Conservation (phyloP, 1,140 invertebrate genomes). For the Sitodiplosis mosellana region DNA sequence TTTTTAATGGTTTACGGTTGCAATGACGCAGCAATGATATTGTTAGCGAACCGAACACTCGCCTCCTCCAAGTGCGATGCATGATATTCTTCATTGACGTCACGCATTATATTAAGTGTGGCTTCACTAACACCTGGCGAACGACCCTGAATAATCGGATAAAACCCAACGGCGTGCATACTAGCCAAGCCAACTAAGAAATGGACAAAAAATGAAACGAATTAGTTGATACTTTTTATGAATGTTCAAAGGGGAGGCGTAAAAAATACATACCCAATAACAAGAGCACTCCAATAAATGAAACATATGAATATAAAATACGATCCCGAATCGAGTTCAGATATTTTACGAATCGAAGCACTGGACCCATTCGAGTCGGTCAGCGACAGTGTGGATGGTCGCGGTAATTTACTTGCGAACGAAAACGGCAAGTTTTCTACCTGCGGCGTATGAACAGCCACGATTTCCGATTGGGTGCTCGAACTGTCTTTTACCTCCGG, state of each 20-base stretch:
- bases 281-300: conserved; percentile 85
- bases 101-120: conserved; percentile 75
- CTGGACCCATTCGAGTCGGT: neutral
- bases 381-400: conserved; percentile 18
- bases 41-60: conserved; percentile 28
- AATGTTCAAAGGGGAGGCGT: too few relatives aligned
- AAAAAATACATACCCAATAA: conserved; percentile 72
- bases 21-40: too few relatives aligned
- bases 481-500: conserved; percentile 30
- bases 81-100: conserved; percentile 76
- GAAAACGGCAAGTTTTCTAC: conserved; percentile 25
- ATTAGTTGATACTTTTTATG: too few relatives aligned
- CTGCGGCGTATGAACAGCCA: conserved; percentile 52
- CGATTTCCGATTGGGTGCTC: conserved; percentile 59
- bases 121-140: conserved; percentile 75
- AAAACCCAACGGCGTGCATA: conserved; percentile 88
- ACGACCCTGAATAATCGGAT: conserved; percentile 79
- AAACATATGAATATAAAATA: conserved; percentile 89
- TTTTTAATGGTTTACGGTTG: too few relatives aligned
- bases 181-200: too few relatives aligned
- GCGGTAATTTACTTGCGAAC: conserved; percentile 13
- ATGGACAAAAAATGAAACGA: too few relatives aligned
- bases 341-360: too few relatives aligned
- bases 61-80: conserved; percentile 67
- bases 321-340: conserved; percentile 56